Base-by-base conservation (phyloP, 2,888 invertebrate species). In the Rhagium mordax region DNA sequence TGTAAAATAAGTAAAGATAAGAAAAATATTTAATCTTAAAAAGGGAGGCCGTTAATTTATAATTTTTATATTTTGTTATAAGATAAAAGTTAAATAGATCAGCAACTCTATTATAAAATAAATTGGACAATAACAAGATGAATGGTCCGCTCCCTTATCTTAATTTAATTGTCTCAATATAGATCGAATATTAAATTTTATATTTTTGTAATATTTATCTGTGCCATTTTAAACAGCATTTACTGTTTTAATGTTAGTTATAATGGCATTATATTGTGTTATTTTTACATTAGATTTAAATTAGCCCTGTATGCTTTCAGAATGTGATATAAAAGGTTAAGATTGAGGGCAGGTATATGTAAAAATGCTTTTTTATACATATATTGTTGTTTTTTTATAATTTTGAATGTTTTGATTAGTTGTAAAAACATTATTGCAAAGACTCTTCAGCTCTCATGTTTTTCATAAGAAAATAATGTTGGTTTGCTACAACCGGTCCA, bases 241-340 rank as follows among this genome's bases (percentile, higher is more conserved):
- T 41, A n/a, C 41, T 41, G n/a, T n/a, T 41, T 41, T 41, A 41
- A n/a, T 41, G 41, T 41, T 41, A 41, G 41, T 41, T 41, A 41
- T 41, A 41, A 41, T 10, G 41, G 41, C 41, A 41, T n/a, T 6
- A 24, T 24, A n/a, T 8, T 41, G 4, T 41, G n/a, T n/a, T 41
- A 41, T 41, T 41, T 10, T 41, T 41, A 16, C 20, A 41, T 33
- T 18, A 16, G 10, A 41, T 60, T 7, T 33, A 60, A 57, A 57
- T 57, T 60, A 60, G 33, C 27, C 10, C 10, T 66, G 16, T 68
- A 61, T 68, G 62, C 59, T 62, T 72, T 68, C 29, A 62, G 21
- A 24, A 71, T 72, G 72, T 72, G 72, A 72, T 72, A 72, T 53
- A 66, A 51, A 24, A 57, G 57, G 18, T 41, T 57, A 57, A 49